Percentiles rank a stretch among this genome's conserved stretches.
phyloP scores from a whole-genome alignment of 2,888 invertebrate genomes.

The Pecten maximus region DNA sequence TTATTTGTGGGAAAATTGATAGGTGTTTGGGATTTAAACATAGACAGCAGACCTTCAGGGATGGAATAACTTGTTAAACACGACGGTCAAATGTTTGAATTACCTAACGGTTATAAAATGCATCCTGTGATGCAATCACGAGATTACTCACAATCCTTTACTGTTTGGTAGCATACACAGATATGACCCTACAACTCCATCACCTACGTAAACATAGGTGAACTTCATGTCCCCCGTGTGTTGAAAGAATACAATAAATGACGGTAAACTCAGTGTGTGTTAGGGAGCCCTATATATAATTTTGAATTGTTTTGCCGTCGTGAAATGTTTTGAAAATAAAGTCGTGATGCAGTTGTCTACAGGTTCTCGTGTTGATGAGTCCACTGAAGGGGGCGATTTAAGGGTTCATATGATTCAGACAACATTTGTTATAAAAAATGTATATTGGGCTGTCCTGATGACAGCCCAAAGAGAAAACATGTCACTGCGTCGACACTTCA shows the following conservation, averaged over 20 bases:
- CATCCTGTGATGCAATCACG: neutral
- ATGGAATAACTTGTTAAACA: neutral
- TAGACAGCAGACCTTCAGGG: neutral
- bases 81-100: neutral
- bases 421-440: neutral
- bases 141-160: neutral
- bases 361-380: neutral
- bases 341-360: neutral
- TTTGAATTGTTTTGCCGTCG: neutral
- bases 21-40: neutral
- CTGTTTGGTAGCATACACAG: neutral
- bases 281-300: neutral
- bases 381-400: neutral
- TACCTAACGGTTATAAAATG: neutral
- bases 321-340: neutral
- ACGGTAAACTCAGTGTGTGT: neutral
- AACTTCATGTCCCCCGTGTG: neutral
- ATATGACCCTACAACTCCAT: neutral
- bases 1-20: slow-evolving; percentile 5
- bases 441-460: neutral
- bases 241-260: slow-evolving; percentile 13
- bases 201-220: neutral
- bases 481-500: neutral
- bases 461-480: neutral
- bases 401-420: neutral